Evolutionary conservation across 2,888 invertebrate species (phyloP), one percentile per base, ranked within the genome.

Genomic region (Chrysodeixis includens): DNA sequence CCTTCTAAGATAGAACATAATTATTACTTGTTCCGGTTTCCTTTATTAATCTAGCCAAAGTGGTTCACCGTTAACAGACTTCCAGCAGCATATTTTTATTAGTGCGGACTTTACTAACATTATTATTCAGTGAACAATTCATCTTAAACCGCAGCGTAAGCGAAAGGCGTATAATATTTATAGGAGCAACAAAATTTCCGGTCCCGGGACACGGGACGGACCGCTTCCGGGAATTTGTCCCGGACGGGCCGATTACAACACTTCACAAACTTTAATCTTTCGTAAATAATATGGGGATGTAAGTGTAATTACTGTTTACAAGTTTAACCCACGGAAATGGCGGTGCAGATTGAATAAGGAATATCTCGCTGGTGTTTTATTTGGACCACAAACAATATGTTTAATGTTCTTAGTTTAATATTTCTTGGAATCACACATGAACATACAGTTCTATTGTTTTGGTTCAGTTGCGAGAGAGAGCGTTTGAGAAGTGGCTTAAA

Each of bases 171-270:
- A 57, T 49, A 66, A 66, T 61, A 74, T 74, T 66, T 62, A 71
- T 52, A 66, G 54, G 30, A 53, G 57, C 52, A 63, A 67, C 64
- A 60, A 74, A 74, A 76, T 77, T 70, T 64, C 67, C 74, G 66
- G 54, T 35, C 54, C 44, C 63, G 56, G 54, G 59, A 69, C 73
- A 65, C 46, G 30, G 56, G 60, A 44, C 56, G 62, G 64, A 46
- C 59, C 62, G 57, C 57, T 73, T 69, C 78, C 74, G 78, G 71
- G 75, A 78, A 78, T 74, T 78, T 68, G 71, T 66, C 66, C 65
- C 30, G 61, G 53, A 57, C 54, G 44, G 70, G 35, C 12, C 46
- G 40, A 46, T 53, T 60, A 63, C 62, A 66, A 61, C 60, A 69
- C 65, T 66, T 56, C 44, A 12, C 60, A 57, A 77, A 76, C 62